Conservation (phyloP, 1,140 invertebrate species). For the Anthonomus grandis region DNA sequence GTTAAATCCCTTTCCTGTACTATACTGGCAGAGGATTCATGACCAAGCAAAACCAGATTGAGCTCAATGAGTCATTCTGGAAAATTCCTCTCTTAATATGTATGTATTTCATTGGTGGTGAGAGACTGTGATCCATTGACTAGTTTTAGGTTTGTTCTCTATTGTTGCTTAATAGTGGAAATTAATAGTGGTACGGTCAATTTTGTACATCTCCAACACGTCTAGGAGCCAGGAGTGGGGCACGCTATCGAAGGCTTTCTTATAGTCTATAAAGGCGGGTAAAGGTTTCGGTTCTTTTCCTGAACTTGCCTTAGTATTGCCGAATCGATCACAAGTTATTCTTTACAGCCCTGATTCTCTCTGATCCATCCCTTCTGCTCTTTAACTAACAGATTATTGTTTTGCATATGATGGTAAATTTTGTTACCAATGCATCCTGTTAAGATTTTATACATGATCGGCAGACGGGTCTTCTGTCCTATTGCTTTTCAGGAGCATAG, state of each 20-base stretch:
- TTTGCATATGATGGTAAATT: neutral
- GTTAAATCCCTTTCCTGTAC: no score
- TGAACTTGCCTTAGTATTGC: no score
- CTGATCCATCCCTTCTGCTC: constrained; percentile 1
- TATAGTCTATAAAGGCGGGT: no score
- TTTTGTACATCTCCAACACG: no score
- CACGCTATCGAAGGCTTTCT: no score
- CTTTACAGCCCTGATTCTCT: neutral
- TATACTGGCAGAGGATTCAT: no score
- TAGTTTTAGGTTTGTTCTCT: neutral
- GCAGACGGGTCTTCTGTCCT: constrained; percentile 1
- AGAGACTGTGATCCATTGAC: neutral
- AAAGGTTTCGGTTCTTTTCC: neutral
- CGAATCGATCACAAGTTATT: neutral
- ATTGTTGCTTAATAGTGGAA: neutral
- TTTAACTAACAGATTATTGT: no score
- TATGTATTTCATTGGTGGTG: neutral
- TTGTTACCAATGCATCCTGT: constrained; percentile 2
- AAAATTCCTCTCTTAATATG: neutral
- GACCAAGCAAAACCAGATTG: no score
- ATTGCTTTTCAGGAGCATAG: neutral
- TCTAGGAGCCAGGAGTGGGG: no score
- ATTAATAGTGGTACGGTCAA: neutral
- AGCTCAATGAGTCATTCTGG: neutral
- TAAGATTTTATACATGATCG: constrained; percentile 3